Base-by-base conservation (phyloP, 2,113 vertebrate genomes). In the Hyperopisus bebe region DNA sequence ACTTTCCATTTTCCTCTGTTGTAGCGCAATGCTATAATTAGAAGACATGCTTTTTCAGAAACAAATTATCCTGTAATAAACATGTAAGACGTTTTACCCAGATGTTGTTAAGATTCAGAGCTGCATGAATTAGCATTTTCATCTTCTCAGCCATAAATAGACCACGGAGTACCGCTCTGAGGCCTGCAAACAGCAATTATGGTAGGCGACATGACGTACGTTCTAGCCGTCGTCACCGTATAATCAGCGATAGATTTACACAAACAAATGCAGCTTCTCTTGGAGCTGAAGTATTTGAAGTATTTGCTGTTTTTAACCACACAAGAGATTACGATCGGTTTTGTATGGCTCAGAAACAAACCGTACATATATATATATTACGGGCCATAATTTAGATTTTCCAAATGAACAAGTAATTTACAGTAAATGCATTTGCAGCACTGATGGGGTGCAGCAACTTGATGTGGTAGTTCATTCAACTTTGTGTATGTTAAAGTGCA, bases 111-210 rank as follows among this genome's bases (percentile, higher is more conserved):
- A 51, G 21, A 44, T 62, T 85, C 90, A 11, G 80, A 9, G 58
- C 88, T 66, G 88, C 44, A 51, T 86, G 80, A 88, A 88, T 89
- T 70, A 90, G 90, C 88, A 85, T 88, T 66, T 90, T 90, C 74
- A 89, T 89, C 88, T 70, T 90, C 82, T 74, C 80, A 31, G 77
- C 88, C 90, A 74, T 83, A 89, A 90, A 88, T 62, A 85, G 77
- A 50, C 90, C 88, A 86, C 80, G 48, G 89, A 90, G 42, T 74
- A 90, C 87, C 86, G 58, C 51, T 85, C 77, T 21, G 50, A 31
- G n/a, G 51, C 9, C 21, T 51, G 13, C 35, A n/a, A 42, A 11
- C 19, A 44, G 46, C 58, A 89, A 90, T 90, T 90, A 89, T 89
- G 87, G 87, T 62, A 39, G 15, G 3, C 15, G 17, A 27, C 82